These are phyloP conservation scores for Saguinus imperator DNA, from an alignment of 2,113 vertebrate genomes.

Conservation along the genomic window DNA sequence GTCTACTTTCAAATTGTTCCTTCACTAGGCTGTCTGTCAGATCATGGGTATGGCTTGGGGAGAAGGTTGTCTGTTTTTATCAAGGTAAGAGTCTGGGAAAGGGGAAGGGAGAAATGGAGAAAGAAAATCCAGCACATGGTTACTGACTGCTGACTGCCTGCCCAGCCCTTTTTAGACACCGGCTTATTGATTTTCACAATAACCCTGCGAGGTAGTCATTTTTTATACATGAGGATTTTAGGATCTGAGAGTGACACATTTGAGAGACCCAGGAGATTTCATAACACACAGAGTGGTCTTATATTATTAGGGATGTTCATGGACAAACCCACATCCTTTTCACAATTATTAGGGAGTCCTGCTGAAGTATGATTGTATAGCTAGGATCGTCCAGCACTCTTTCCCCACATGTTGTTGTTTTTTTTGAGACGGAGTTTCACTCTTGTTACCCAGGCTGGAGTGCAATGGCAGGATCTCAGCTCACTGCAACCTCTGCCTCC, in stretches of 20 bases:
- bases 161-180: neutral
- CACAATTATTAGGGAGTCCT: neutral
- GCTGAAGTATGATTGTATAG: neutral
- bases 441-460: no score
- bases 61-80: neutral
- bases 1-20: constrained; percentile 4
- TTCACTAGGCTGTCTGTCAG: neutral
- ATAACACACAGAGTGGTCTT: neutral
- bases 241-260: neutral
- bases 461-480: no score
- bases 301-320: neutral
- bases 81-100: neutral
- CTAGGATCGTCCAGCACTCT: neutral
- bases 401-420: neutral
- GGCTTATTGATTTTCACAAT: neutral
- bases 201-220: neutral
- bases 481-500: no score
- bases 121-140: neutral
- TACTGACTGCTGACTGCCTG: neutral
- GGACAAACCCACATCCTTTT: neutral
- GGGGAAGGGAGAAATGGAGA: neutral
- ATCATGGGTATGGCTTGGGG: neutral
- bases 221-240: neutral
- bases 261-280: neutral
- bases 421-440: no score